Evolutionary conservation across 64 coral and sea anemone genomes (phyloP).

Genomic region (Pocillopora damicornis): DNA sequence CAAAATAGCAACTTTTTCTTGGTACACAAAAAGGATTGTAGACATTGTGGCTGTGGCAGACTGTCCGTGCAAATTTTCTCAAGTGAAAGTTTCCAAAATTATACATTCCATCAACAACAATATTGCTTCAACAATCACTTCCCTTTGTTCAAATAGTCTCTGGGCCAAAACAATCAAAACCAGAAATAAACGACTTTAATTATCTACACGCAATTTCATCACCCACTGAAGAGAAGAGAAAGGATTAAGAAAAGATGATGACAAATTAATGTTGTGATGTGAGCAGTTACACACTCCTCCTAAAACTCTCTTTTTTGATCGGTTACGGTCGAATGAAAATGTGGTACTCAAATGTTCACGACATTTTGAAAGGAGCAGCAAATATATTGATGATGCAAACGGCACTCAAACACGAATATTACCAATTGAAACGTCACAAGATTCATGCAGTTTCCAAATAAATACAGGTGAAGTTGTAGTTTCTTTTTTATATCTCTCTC

Average conservation of each 20-base stretch:
- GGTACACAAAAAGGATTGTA: background rate
- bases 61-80: conserved; percentile 11
- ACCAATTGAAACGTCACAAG: background rate
- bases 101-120: background rate
- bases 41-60: background rate
- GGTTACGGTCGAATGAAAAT: background rate
- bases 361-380: background rate
- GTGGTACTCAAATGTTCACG: background rate
- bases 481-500: background rate
- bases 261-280: no score
- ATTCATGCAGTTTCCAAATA: conserved; percentile 20
- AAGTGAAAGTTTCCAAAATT: conserved; percentile 14
- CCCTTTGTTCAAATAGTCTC: conserved; percentile 16
- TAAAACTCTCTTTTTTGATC: background rate
- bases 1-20: no score
- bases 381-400: conserved; percentile 17
- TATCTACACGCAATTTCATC: background rate
- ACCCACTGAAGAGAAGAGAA: background rate
- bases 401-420: background rate
- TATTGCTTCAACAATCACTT: conserved; percentile 26
- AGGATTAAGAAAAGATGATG: background rate
- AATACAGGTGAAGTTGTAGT: conserved; percentile 7
- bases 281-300: no score
- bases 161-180: background rate
- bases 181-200: background rate